Evolutionary conservation across 1,140 invertebrate genomes (phyloP).

Genomic region (Mycetomoellerius zeteki): DNA sequence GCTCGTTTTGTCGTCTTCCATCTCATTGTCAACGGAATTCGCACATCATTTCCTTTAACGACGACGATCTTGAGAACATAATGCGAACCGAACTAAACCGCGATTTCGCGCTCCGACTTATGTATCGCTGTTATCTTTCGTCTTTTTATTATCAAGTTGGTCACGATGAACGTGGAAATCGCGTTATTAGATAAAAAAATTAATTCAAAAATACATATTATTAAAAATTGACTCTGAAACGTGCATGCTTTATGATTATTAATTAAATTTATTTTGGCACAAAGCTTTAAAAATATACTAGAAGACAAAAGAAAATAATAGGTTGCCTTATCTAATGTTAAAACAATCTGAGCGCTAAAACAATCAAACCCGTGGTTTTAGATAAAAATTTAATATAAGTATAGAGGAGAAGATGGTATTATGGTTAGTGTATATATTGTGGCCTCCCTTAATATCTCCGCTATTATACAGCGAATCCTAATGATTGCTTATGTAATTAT

Average conservation of each 20-base stretch:
- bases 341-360: neutral
- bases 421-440: no score
- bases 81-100: neutral
- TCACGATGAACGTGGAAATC: neutral
- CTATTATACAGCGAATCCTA: no score
- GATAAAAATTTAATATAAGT: neutral
- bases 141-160: neutral
- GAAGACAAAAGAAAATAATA: neutral
- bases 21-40: constrained; percentile 6
- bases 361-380: neutral
- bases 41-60: constrained; percentile 25
- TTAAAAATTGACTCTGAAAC: neutral
- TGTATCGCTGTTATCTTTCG: neutral
- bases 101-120: neutral
- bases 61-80: constrained; percentile 5
- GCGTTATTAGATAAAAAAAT: neutral
- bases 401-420: no score
- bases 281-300: neutral
- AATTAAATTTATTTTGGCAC: neutral
- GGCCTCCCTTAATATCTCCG: no score
- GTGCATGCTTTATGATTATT: neutral
- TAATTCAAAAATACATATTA: neutral
- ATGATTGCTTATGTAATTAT: no score
- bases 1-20: neutral
- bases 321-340: neutral